These are phyloP conservation scores for Halocaridina rubra DNA, from an alignment of 2,888 invertebrate genomes.

Conservation along the genomic window DNA sequence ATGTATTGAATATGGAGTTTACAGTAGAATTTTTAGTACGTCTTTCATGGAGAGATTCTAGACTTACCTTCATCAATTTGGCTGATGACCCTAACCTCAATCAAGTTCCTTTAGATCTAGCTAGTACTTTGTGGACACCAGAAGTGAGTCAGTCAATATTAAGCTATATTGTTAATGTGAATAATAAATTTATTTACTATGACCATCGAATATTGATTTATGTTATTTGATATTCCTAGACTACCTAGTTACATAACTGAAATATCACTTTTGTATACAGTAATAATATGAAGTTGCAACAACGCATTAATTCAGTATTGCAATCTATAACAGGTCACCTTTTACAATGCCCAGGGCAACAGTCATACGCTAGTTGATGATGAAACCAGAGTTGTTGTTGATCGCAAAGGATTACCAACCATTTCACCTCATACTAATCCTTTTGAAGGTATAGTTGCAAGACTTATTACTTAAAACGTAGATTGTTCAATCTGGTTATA, in stretches of 20 bases:
- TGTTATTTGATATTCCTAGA: no score
- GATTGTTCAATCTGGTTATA: no score
- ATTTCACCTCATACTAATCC: not conserved
- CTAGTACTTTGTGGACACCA: not conserved
- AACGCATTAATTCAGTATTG: no score
- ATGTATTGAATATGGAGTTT: not conserved
- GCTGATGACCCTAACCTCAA: not conserved
- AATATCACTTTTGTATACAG: no score
- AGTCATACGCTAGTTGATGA: not conserved
- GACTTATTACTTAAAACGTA: no score
- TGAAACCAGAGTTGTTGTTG: not conserved
- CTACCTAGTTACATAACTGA: no score
- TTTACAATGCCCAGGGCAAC: constrained; percentile 1
- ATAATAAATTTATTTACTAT: no score
- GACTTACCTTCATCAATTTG: not conserved
- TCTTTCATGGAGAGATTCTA: not conserved
- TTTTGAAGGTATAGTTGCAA: not conserved
- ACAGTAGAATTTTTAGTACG: not conserved
- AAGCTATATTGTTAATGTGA: no score
- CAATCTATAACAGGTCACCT: constrained; percentile 5
- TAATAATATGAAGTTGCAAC: no score
- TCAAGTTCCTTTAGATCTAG: not conserved
- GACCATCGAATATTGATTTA: no score
- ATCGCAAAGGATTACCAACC: not conserved
- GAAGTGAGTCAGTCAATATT: not conserved